A percentile compares a stretch with the other conserved stretches of the same genome.
phyloP scores from a whole-genome alignment of 2,113 vertebrate genomes.

The Lethenteron camtschaticum region DNA sequence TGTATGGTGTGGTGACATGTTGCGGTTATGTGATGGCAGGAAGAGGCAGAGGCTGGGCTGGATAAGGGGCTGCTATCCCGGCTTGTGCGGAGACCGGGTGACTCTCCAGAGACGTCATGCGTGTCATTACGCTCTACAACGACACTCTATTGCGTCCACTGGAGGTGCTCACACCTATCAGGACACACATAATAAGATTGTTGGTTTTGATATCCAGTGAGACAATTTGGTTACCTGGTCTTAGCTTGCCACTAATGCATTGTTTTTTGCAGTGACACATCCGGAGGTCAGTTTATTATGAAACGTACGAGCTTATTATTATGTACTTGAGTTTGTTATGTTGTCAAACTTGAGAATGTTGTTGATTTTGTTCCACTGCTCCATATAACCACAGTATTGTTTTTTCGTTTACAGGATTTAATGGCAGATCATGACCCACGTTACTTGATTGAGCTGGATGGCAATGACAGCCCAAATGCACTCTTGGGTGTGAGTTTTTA shows the following conservation, averaged over 20 bases:
- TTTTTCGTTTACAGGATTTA: slow-evolving; percentile 29
- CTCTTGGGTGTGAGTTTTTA: slow-evolving; percentile 29
- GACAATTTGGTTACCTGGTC: slow-evolving; percentile 9
- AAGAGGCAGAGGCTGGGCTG: slow-evolving; percentile 16
- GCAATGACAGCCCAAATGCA: slow-evolving; percentile 33
- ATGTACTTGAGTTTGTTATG: neutral
- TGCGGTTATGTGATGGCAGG: neutral
- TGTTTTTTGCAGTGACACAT: neutral
- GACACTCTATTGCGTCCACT: slow-evolving; percentile 34
- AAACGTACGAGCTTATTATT: neutral
- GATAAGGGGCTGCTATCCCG: slow-evolving; percentile 20
- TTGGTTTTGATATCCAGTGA: no score
- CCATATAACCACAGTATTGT: neutral
- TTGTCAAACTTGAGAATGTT: neutral
- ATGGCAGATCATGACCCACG: slow-evolving; percentile 39
- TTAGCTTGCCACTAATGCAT: neutral
- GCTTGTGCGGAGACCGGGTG: slow-evolving; percentile 41
- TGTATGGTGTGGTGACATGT: no score
- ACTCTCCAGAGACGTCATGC: slow-evolving; percentile 26
- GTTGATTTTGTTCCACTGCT: neutral
- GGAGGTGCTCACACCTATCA: slow-evolving; percentile 24
- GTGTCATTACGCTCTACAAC: slow-evolving; percentile 31
- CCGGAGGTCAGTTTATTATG: slow-evolving; percentile 11
- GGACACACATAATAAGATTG: no score
- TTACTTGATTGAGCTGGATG: slow-evolving; percentile 53